Conservation (phyloP, 2,113 vertebrate genomes). For the Turnix velox region DNA sequence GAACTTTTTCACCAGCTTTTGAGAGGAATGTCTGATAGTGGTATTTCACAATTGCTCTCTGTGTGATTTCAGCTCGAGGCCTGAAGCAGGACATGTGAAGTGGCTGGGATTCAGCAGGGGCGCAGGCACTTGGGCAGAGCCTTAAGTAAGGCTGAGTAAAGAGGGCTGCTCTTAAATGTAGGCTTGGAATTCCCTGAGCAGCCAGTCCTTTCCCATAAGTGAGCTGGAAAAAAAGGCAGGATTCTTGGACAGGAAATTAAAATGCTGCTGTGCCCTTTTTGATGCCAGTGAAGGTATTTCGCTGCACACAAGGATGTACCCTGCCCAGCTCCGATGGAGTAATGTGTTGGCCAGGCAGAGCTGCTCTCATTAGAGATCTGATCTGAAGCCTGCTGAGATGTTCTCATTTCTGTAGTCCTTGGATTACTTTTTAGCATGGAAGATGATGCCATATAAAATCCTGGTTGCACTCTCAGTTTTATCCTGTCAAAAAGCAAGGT, state of each 20-base stretch:
- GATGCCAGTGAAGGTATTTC: not conserved
- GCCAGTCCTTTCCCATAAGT: accelerated
- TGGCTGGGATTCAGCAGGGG: not conserved
- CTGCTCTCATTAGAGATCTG: not conserved
- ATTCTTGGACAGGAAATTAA: not conserved
- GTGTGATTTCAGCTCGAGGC: not conserved
- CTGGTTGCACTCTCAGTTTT: not conserved
- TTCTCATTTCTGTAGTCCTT: not conserved
- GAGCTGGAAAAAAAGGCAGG: not conserved
- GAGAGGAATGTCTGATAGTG: not conserved
- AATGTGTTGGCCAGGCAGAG: not conserved
- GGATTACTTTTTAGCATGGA: not conserved
- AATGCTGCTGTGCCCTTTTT: not conserved
- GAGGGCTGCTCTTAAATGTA: not conserved
- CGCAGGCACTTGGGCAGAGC: not conserved
- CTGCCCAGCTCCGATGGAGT: not conserved
- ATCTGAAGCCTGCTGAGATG: not conserved
- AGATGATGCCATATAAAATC: not conserved
- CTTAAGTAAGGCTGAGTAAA: not conserved
- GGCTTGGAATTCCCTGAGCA: not conserved
- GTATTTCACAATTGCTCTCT: not conserved
- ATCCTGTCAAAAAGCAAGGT: not conserved
- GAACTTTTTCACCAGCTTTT: not conserved
- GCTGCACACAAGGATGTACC: not conserved
- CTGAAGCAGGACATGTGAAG: not conserved